Evolutionary conservation across 2,113 vertebrate species (phyloP).

Genomic region (Sporophila hypoxantha): DNA sequence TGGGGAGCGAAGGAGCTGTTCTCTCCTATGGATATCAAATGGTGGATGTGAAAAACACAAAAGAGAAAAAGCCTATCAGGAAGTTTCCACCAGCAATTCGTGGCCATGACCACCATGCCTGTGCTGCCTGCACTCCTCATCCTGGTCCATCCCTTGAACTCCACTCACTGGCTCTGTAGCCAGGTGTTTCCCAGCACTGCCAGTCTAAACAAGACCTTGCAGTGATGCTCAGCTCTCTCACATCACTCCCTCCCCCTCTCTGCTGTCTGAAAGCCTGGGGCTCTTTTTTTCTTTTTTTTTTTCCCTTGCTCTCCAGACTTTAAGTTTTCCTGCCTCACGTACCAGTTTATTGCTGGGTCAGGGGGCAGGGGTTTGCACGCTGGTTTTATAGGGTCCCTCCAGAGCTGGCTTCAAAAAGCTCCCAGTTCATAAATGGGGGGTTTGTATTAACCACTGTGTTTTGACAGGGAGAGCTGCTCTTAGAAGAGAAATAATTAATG

Average conservation of each 20-base stretch:
- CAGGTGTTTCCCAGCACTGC: not conserved
- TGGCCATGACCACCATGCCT: not conserved
- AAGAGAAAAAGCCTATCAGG: not conserved
- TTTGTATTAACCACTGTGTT: not conserved
- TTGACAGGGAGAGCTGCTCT: not conserved
- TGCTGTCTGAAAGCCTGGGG: constrained; percentile 24
- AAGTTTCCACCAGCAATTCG: not conserved
- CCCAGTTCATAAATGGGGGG: constrained; percentile 9
- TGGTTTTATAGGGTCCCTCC: constrained; percentile 37
- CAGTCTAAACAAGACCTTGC: constrained; percentile 32
- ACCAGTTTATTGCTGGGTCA: constrained; percentile 34
- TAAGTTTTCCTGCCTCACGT: constrained; percentile 37
- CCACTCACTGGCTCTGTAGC: not conserved
- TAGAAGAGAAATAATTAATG: not conserved
- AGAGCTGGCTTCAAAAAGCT: constrained; percentile 7
- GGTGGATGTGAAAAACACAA: not conserved
- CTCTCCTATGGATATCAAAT: not conserved
- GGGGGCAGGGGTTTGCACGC: constrained; percentile 8
- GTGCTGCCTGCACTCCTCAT: not conserved
- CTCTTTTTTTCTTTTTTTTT: not conserved
- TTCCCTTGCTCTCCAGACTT: not conserved
- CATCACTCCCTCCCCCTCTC: not conserved
- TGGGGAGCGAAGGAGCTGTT: not conserved
- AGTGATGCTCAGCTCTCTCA: not conserved
- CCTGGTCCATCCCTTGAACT: not conserved